phyloP scores from a whole-genome alignment of 53 echinoderm and acorn worm species.

The Apostichopus leukothele region DNA sequence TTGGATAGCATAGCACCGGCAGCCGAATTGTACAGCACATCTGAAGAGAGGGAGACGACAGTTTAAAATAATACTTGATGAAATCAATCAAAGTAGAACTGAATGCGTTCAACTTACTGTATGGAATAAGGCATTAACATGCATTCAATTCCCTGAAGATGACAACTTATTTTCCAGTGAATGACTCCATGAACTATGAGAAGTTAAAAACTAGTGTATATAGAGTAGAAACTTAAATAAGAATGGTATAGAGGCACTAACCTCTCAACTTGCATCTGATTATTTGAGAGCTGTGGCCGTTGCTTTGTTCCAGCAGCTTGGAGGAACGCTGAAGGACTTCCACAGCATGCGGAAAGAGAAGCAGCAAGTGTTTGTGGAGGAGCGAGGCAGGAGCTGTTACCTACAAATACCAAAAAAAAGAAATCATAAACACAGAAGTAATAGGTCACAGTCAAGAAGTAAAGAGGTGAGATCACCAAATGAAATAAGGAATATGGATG shows the following conservation, averaged over 20 bases:
- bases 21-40: constrained; percentile 86
- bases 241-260: constrained; percentile 13
- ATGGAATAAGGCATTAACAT: too few relatives aligned
- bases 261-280: constrained; percentile 92
- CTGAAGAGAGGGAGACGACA: not conserved
- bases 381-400: constrained; percentile 67
- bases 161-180: too few relatives aligned
- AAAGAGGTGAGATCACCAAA: too few relatives aligned
- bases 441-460: too few relatives aligned
- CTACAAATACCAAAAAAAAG: constrained; percentile 40
- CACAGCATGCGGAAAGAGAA: constrained; percentile 92
- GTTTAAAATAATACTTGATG: too few relatives aligned
- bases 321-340: constrained; percentile 87
- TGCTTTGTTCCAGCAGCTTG: constrained; percentile 83
- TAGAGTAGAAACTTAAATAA: not conserved
- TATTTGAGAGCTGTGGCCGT: constrained; percentile 64
- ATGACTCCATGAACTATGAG: not conserved
- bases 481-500: too few relatives aligned
- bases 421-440: too few relatives aligned
- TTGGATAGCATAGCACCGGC: constrained; percentile 98
- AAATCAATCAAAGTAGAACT: too few relatives aligned
- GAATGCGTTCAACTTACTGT: too few relatives aligned
- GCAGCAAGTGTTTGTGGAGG: constrained; percentile 90
- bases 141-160: too few relatives aligned
- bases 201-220: not conserved